Evolutionary conservation across 1,140 invertebrate genomes (phyloP), one percentile per base, ranked within the genome.

Genomic region (Anagrus nilaparvatae): DNA sequence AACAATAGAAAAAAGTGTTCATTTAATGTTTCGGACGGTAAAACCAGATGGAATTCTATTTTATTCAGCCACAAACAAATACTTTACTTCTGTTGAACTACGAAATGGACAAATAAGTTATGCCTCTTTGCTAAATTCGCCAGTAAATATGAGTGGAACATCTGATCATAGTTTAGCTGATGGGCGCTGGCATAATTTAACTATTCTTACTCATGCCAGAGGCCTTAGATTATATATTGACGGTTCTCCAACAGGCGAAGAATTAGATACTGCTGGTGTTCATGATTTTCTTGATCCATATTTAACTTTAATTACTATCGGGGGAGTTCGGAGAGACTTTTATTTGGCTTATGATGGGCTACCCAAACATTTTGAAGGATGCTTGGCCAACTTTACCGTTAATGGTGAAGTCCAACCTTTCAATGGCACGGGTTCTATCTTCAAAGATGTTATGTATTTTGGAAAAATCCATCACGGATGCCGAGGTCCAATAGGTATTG

Each of bases 281-380:
- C 90, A 95, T 56, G 87, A 94, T 56, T 92, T 93, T 59, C 68
- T 93, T 7, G 90, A 93, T 65, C 87, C 89, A 2, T 92, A 92
- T 56, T 63, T 94, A 7, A 86, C 86, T 1, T 71, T 76, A 4
- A 55, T 94, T 2, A 80, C 77, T 1, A 56, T 93, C 31, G 90
- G 89, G 18, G 87, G 86, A 13, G 72, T 76, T 0, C 70, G 72
- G 48, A 52, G 58, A 21, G 69, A 72, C 37, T 55, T 66, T 5
- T 78, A 78, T 53, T 56, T 71, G 33, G 54, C 42, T 35, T 63
- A 71, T 44, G 68, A 72, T 40, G 52, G 60, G 12, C 59, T 60
- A 10, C 69, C 73, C 10, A 65, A 65, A 14, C 72, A 67, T 51
- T 94, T 94, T 60, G 80, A 83, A 60, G 93, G 92, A 9, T 97